Evolutionary conservation across 2,888 invertebrate genomes (phyloP).

Genomic region (Aplocera efformata): DNA sequence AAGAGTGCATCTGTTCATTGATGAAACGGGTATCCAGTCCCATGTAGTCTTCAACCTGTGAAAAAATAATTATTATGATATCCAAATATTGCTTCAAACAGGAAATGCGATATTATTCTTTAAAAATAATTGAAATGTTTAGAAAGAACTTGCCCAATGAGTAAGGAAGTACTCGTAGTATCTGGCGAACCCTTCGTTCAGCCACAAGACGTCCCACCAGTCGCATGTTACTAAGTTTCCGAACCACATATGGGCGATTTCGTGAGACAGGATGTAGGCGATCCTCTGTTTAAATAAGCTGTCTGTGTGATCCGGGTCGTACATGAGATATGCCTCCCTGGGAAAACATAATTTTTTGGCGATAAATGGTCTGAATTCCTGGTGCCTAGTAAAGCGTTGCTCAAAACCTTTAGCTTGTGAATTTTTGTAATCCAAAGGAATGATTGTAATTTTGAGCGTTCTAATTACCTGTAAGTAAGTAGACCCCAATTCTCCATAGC

Average conservation of each 20-base stretch:
- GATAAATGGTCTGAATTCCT: too few species aligned
- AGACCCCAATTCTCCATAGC: slow-evolving; percentile 95
- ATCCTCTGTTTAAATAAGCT: slow-evolving; percentile 73
- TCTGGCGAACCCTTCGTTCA: slow-evolving; percentile 85
- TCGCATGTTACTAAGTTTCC: slow-evolving; percentile 83
- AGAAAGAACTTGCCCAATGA: slow-evolving; percentile 62
- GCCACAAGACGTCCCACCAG: slow-evolving; percentile 84
- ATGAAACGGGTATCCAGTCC: slow-evolving; percentile 85
- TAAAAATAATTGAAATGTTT: neutral
- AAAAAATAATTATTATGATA: slow-evolving; percentile 8
- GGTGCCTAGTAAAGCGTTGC: too few species aligned
- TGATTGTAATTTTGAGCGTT: too few species aligned
- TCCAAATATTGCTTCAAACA: neutral
- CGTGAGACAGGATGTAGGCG: slow-evolving; percentile 83
- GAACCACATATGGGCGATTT: slow-evolving; percentile 88
- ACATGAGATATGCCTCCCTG: slow-evolving; percentile 73
- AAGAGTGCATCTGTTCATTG: slow-evolving; percentile 83
- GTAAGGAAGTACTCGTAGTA: slow-evolving; percentile 86
- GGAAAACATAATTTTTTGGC: slow-evolving; percentile 2
- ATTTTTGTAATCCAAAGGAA: too few species aligned
- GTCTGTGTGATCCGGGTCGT: slow-evolving; percentile 58
- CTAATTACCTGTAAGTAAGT: slow-evolving; percentile 86
- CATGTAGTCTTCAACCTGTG: slow-evolving; percentile 82
- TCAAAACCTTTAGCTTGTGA: too few species aligned
- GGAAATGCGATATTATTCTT: too few species aligned